Conservation (phyloP, 2,888 invertebrate genomes). For the Hofmannophila pseudospretella region DNA sequence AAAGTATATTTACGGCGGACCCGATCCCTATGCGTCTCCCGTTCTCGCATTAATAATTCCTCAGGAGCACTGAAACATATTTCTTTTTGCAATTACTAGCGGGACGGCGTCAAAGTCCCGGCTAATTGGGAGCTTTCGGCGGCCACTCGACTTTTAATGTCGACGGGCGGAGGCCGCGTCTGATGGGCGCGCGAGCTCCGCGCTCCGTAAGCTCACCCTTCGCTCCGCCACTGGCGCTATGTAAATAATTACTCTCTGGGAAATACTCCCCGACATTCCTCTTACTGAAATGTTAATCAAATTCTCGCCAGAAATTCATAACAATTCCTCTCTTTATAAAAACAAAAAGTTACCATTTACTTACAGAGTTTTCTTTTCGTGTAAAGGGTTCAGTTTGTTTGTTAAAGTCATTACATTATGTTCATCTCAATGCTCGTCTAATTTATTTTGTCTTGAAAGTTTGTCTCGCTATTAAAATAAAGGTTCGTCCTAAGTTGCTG, state of each 20-base stretch:
- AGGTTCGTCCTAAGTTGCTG: neutral
- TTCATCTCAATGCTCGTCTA: constrained; percentile 6
- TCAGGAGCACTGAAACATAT: constrained; percentile 53
- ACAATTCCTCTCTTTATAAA: constrained; percentile 7
- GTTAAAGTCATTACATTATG: constrained; percentile 1
- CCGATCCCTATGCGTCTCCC: constrained; percentile 22
- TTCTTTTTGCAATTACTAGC: constrained; percentile 64
- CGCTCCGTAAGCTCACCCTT: constrained; percentile 22
- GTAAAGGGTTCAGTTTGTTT: constrained; percentile 2
- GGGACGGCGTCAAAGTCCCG: constrained; percentile 57
- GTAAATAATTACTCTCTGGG: constrained; percentile 46
- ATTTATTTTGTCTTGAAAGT: neutral
- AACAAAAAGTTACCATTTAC: constrained; percentile 5
- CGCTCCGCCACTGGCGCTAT: constrained; percentile 33
- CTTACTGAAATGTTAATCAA: constrained; percentile 37
- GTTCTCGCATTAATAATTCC: constrained; percentile 50
- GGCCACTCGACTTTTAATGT: constrained; percentile 64
- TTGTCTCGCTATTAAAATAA: neutral
- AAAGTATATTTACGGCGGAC: constrained; percentile 28
- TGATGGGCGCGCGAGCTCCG: constrained; percentile 22
- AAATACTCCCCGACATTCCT: constrained; percentile 35
- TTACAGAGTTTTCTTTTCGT: constrained; percentile 3
- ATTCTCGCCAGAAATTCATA: constrained; percentile 25
- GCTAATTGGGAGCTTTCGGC: constrained; percentile 71
- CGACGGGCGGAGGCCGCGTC: constrained; percentile 27